A percentile compares a stretch with the other conserved stretches of the same genome.
Conservation (phyloP, 1,140 invertebrate genomes). For the Daktulosphaira vitifoliae region DNA sequence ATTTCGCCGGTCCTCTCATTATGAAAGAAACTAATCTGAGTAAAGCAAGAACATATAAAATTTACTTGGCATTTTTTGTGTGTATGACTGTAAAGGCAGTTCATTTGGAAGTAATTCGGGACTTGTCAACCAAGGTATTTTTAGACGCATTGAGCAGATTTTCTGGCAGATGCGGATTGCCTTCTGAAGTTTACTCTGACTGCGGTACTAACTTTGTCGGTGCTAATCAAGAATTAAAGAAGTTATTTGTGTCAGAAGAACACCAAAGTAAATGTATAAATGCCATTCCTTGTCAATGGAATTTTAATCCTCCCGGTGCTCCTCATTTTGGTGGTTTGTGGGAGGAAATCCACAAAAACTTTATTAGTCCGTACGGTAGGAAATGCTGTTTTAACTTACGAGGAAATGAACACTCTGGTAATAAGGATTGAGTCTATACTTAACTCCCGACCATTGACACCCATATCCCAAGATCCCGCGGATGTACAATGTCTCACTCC, state of each 20-base stretch:
- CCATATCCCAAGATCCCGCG: too few species aligned
- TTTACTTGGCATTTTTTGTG: too few species aligned
- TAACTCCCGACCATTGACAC: too few species aligned
- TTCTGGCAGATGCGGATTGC: slow-evolving; percentile 38
- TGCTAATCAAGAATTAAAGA: too few species aligned
- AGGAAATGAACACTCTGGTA: slow-evolving; percentile 35
- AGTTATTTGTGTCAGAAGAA: too few species aligned
- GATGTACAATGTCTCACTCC: too few species aligned
- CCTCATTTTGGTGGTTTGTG: slow-evolving; percentile 41
- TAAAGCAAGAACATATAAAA: slow-evolving; percentile 37
- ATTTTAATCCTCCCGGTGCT: too few species aligned
- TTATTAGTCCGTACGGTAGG: slow-evolving; percentile 35
- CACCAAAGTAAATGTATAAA: too few species aligned
- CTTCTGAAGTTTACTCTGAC: slow-evolving; percentile 39
- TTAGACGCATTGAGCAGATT: slow-evolving; percentile 39
- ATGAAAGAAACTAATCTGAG: slow-evolving; percentile 36
- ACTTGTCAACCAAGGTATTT: slow-evolving; percentile 40
- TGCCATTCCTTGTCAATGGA: too few species aligned
- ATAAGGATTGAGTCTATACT: too few species aligned
- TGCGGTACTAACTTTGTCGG: slow-evolving; percentile 36
- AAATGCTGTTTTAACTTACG: slow-evolving; percentile 35
- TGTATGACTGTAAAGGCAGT: slow-evolving; percentile 43
- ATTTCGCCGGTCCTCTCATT: too few species aligned
- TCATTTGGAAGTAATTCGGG: slow-evolving; percentile 42
- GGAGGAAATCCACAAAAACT: slow-evolving; percentile 39